Evolutionary conservation across 2,797 vertebrate species (phyloP).

Genomic region (Sandelia bainsii): DNA sequence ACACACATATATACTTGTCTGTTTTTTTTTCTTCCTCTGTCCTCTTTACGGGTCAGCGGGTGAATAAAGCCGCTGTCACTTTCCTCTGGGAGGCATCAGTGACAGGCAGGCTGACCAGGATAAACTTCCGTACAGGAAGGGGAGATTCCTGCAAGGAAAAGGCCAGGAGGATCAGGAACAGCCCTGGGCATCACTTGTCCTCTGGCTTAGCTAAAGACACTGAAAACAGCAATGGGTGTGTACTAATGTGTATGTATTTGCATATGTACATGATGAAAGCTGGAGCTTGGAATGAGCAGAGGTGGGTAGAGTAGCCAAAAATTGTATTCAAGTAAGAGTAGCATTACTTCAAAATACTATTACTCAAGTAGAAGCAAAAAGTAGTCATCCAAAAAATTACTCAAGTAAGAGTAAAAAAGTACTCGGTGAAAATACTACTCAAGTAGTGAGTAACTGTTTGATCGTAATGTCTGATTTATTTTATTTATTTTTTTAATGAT

Average conservation of each 20-base stretch:
- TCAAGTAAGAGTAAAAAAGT: no score
- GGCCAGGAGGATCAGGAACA: conserved; percentile 72
- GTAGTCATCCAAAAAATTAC: no score
- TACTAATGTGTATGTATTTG: not conserved
- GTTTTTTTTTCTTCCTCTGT: conserved; percentile 70
- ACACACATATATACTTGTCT: conserved; percentile 53
- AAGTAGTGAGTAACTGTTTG: no score
- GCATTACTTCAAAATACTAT: no score
- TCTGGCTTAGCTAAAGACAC: conserved; percentile 66
- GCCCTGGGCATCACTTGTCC: conserved; percentile 71
- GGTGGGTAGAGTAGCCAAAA: no score
- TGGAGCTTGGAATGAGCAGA: not conserved
- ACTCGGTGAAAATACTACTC: no score
- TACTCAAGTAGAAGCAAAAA: no score
- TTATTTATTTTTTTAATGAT: no score
- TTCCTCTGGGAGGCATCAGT: conserved; percentile 78
- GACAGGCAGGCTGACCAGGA: conserved; percentile 74
- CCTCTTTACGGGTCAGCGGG: conserved; percentile 80
- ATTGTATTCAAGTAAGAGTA: no score
- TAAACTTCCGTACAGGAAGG: conserved; percentile 80
- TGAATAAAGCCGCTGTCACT: conserved; percentile 84
- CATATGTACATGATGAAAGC: not conserved
- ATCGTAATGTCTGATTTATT: no score
- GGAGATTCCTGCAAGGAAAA: conserved; percentile 82
- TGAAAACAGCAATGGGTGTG: conserved; percentile 33